Percentiles rank a stretch among this genome's conserved stretches.
Evolutionary conservation across 2,888 invertebrate species (phyloP).

Genomic region (Acrobasis suavella): DNA sequence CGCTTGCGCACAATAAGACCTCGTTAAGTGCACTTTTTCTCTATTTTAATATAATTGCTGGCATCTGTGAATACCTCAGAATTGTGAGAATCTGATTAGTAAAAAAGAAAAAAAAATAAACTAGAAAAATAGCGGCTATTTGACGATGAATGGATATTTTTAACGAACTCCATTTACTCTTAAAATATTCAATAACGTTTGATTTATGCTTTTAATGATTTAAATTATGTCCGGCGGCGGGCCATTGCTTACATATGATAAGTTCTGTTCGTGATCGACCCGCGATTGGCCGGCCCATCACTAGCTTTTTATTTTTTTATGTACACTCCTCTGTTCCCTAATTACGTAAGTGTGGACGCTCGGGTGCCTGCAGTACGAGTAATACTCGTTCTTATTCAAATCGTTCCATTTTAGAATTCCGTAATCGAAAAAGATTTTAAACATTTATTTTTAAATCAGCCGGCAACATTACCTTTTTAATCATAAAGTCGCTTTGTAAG

Average conservation of each 20-base stretch:
- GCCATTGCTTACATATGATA: constrained; percentile 46
- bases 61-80: constrained; percentile 38
- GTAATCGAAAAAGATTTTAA: constrained; percentile 32
- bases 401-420: constrained; percentile 47
- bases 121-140: constrained; percentile 35
- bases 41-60: constrained; percentile 54
- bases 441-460: constrained; percentile 14
- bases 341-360: constrained; percentile 63
- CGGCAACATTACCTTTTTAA: constrained; percentile 15
- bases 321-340: constrained; percentile 61
- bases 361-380: constrained; percentile 52
- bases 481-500: constrained; percentile 16
- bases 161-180: constrained; percentile 60
- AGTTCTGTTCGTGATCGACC: constrained; percentile 56
- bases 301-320: constrained; percentile 48
- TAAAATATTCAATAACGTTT: constrained; percentile 73
- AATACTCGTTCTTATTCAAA: constrained; percentile 47
- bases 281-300: constrained; percentile 64
- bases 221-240: constrained; percentile 73
- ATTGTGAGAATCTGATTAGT: constrained; percentile 26
- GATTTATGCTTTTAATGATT: constrained; percentile 77
- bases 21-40: constrained; percentile 64
- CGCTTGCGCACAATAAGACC: constrained; percentile 59
- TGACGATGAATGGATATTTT: constrained; percentile 35
- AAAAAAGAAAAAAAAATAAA: constrained; percentile 24